Evolutionary conservation across 2,113 vertebrate species (phyloP).

Genomic region (Micromys minutus): DNA sequence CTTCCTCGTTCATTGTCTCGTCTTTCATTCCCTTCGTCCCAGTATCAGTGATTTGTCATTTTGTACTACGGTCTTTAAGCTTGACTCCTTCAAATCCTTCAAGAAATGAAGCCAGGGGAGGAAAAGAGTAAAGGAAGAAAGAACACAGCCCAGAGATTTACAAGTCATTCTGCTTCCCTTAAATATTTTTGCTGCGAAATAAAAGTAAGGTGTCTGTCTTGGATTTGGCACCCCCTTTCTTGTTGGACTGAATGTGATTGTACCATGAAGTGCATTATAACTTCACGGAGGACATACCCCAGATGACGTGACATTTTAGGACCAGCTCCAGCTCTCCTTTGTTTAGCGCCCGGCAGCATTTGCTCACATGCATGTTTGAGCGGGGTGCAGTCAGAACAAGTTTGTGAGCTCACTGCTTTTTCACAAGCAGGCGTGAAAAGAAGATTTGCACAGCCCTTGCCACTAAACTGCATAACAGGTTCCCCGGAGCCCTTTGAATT

Average conservation of each 20-base stretch:
- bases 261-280: background rate
- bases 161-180: background rate
- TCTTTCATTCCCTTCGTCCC: background rate
- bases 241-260: accelerated
- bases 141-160: background rate
- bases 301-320: background rate
- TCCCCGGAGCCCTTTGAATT: constrained; percentile 41
- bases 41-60: background rate
- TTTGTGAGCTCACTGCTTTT: background rate
- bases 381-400: background rate
- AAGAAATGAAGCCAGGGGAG: background rate
- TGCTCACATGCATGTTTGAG: background rate
- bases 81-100: background rate
- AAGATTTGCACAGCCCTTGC: background rate
- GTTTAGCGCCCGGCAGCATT: background rate
- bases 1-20: background rate
- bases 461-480: constrained; percentile 8
- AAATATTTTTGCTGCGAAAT: background rate
- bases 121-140: background rate
- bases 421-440: background rate
- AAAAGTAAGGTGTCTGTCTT: background rate
- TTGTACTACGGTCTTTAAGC: background rate
- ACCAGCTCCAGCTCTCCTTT: background rate
- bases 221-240: background rate
- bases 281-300: background rate